These are phyloP conservation scores for Drosophila emarginata DNA, from an alignment of 2,888 invertebrate genomes.

Conservation along the genomic window DNA sequence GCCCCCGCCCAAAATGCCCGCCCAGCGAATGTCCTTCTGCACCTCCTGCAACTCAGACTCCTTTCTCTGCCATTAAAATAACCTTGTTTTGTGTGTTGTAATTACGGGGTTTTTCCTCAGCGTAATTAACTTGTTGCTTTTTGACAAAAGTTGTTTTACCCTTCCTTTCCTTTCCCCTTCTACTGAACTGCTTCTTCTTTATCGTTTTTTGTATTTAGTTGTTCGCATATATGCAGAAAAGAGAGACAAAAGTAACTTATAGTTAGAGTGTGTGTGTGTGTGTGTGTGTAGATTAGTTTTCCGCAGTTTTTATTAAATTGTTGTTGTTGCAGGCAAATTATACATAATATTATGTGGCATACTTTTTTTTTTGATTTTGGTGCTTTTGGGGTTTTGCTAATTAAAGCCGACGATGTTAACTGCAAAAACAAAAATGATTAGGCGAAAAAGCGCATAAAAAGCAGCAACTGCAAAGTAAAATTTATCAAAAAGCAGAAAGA, in stretches of 20 bases:
- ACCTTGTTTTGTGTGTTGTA: slow-evolving; percentile 40
- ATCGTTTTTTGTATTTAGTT: slow-evolving; percentile 25
- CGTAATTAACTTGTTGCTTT: slow-evolving; percentile 58
- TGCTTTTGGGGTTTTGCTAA: not conserved
- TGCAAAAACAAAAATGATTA: not conserved
- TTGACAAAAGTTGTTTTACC: slow-evolving; percentile 37
- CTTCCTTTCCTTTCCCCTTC: not conserved
- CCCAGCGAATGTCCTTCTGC: not conserved
- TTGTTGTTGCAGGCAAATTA: slow-evolving; percentile 15
- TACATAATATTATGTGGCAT: slow-evolving; percentile 38
- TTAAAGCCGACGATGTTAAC: not conserved
- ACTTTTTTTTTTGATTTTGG: slow-evolving; percentile 22
- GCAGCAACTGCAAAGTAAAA: not conserved
- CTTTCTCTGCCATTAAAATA: slow-evolving; percentile 35
- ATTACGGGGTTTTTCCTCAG: slow-evolving; percentile 32
- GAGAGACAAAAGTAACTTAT: slow-evolving; percentile 14
- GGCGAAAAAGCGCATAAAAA: not conserved
- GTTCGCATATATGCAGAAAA: slow-evolving; percentile 52
- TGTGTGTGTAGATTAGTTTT: slow-evolving; percentile 28
- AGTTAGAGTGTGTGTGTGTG: slow-evolving; percentile 22
- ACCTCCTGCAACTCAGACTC: slow-evolving; percentile 4
- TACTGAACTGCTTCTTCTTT: not conserved
- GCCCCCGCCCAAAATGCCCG: slow-evolving; percentile 9
- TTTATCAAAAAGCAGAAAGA: not conserved
- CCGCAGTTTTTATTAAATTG: slow-evolving; percentile 17